Evolutionary conservation across 92 coral and sea anemone species (phyloP).

Genomic region (Phymanthus crucifer): DNA sequence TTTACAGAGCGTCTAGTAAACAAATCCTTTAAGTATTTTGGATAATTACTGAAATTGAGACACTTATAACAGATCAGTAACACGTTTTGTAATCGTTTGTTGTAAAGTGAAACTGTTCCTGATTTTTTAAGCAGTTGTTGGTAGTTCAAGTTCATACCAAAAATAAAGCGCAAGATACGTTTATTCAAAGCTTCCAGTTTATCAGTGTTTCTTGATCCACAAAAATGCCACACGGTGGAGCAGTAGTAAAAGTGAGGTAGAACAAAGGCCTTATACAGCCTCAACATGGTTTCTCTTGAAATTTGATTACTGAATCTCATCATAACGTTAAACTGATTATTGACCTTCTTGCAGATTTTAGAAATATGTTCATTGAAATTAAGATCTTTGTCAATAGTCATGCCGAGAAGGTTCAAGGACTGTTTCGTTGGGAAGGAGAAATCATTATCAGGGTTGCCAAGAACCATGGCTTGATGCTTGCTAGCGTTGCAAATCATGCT

Average conservation of each 20-base stretch:
- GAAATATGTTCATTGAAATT: constrained; percentile 44
- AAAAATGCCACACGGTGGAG: constrained; percentile 26
- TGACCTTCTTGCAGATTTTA: constrained; percentile 7
- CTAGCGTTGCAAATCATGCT: constrained; percentile 51
- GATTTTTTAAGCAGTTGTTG: constrained; percentile 16
- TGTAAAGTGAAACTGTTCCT: not conserved
- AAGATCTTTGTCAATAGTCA: constrained; percentile 36
- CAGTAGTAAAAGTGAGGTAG: constrained; percentile 51
- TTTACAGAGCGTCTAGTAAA: constrained; percentile 22
- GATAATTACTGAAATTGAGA: constrained; percentile 11
- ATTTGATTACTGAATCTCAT: not conserved
- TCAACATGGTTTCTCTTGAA: no score
- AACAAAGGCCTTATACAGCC: constrained; percentile 47
- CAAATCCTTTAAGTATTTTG: constrained; percentile 23
- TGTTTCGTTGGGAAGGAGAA: constrained; percentile 39
- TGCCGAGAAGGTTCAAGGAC: constrained; percentile 43
- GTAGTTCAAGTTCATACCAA: constrained; percentile 20
- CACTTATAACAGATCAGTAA: constrained; percentile 2
- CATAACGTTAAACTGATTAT: constrained; percentile 26
- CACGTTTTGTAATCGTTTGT: not conserved
- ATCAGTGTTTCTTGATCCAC: constrained; percentile 9
- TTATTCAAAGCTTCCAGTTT: constrained; percentile 19
- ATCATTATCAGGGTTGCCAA: constrained; percentile 52
- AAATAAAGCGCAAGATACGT: constrained; percentile 11
- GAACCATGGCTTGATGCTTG: constrained; percentile 55